phyloP scores from a whole-genome alignment of 64 coral and sea anemone genomes.

The Pocillopora verrucosa region DNA sequence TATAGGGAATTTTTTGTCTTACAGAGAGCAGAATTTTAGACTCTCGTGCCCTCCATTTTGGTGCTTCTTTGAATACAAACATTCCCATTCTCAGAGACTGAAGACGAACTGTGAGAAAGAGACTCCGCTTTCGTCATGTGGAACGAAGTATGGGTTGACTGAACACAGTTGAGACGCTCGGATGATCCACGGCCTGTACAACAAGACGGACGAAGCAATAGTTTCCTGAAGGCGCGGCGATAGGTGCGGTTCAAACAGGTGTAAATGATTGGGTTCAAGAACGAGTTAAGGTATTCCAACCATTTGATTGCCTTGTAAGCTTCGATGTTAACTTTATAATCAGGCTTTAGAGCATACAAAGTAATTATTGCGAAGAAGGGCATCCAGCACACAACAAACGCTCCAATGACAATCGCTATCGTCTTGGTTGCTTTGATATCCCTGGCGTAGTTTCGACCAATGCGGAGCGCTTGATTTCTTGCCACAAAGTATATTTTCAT shows the following conservation, averaged over 20 bases:
- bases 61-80: background rate
- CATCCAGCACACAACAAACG: constrained; percentile 83
- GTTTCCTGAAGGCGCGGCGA: constrained; percentile 68
- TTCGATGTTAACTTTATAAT: background rate
- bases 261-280: constrained; percentile 89
- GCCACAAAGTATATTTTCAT: constrained; percentile 80
- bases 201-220: constrained; percentile 20
- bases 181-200: constrained; percentile 19
- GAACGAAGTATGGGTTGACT: background rate
- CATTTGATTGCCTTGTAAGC: constrained; percentile 73
- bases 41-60: background rate
- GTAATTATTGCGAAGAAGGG: constrained; percentile 69
- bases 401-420: constrained; percentile 86
- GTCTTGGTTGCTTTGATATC: constrained; percentile 93
- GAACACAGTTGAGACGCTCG: background rate
- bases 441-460: constrained; percentile 76
- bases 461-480: constrained; percentile 67
- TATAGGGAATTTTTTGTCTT: too few relatives aligned
- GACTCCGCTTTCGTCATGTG: constrained; percentile 7
- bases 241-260: constrained; percentile 79
- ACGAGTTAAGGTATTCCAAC: constrained; percentile 86
- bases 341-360: constrained; percentile 36
- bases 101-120: constrained; percentile 24
- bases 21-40: background rate
- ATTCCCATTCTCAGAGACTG: constrained; percentile 38